Evolutionary conservation across 2,888 invertebrate genomes (phyloP).

Genomic region (Latrodectus hesperus): DNA sequence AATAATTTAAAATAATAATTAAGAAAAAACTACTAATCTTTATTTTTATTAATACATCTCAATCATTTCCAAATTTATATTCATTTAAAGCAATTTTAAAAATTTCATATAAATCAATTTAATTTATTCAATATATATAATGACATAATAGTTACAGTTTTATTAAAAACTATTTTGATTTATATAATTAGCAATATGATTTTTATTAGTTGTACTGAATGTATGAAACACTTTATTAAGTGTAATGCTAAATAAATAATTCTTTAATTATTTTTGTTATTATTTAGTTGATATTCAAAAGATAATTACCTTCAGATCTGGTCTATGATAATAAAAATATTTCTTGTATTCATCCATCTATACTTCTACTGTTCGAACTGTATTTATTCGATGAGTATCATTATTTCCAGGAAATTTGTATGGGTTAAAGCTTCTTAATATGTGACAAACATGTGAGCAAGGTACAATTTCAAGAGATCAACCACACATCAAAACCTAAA

Average conservation of each 20-base stretch:
- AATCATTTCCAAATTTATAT: too few species aligned
- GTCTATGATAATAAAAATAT: constrained; percentile 90
- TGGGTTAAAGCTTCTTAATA: constrained; percentile 94
- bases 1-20: too few species aligned
- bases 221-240: not conserved
- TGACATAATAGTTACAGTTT: not conserved
- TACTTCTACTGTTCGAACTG: constrained; percentile 93
- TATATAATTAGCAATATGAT: not conserved
- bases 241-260: not conserved
- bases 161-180: not conserved
- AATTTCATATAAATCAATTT: too few species aligned
- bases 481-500: constrained; percentile 84
- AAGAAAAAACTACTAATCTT: too few species aligned
- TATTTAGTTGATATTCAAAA: too few species aligned
- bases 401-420: constrained; percentile 87
- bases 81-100: too few species aligned
- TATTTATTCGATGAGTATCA: constrained; percentile 96
- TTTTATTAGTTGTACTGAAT: not conserved
- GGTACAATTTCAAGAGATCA: constrained; percentile 94
- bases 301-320: constrained; percentile 81
- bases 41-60: too few species aligned
- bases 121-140: too few species aligned
- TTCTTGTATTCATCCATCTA: constrained; percentile 99
- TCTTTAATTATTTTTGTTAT: not conserved
- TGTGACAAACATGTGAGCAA: constrained; percentile 96